Evolutionary conservation across 2,113 vertebrate genomes (phyloP).

Genomic region (Emydocephalus ijimae): DNA sequence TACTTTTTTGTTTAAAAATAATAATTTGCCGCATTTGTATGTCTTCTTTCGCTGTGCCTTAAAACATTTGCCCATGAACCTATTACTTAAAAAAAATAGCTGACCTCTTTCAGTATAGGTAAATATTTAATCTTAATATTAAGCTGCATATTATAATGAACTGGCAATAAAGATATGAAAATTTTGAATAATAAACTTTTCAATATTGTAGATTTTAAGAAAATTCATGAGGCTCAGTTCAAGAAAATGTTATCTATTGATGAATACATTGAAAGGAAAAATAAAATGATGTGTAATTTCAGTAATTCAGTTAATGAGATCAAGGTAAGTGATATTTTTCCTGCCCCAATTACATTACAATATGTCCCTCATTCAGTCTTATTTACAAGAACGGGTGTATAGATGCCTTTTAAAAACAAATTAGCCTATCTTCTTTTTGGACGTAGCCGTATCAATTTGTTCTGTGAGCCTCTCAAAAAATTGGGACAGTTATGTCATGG

Average conservation of each 20-base stretch:
- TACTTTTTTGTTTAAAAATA: not conserved
- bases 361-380: not conserved
- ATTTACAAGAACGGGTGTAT: not conserved
- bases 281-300: constrained; percentile 69
- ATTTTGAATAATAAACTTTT: not conserved
- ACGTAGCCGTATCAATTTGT: not conserved
- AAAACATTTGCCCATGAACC: not conserved
- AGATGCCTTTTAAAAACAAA: not conserved
- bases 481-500: not conserved
- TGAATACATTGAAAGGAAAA: constrained; percentile 84
- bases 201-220: constrained; percentile 84
- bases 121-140: not conserved
- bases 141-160: not conserved
- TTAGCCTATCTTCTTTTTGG: not conserved
- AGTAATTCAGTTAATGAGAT: constrained; percentile 68
- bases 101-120: not conserved
- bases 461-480: not conserved
- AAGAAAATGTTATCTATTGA: constrained; percentile 95
- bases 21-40: not conserved
- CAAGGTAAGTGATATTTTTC: constrained; percentile 72
- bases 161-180: not conserved
- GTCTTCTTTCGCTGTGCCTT: not conserved
- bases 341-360: not conserved
- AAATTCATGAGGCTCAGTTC: constrained; percentile 88
- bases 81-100: not conserved